Evolutionary conservation across 2,888 invertebrate species (phyloP).

Genomic region (Idaea straminata): DNA sequence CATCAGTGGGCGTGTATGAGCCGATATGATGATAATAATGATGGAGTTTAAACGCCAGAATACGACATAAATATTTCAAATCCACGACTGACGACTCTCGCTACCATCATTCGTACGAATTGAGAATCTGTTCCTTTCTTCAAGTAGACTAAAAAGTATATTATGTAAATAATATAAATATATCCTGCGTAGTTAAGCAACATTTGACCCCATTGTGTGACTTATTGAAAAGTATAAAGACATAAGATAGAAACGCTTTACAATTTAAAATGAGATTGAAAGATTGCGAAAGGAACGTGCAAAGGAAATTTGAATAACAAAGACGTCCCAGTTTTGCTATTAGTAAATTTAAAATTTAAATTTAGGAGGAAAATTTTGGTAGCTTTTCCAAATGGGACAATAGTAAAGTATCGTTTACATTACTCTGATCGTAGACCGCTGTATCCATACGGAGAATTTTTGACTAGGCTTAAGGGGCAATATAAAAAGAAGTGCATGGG

Average conservation of each 20-base stretch:
- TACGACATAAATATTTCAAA: no score
- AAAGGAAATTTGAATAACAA: not conserved
- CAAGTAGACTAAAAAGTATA: no score
- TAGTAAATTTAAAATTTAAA: not conserved
- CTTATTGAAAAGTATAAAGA: conserved; percentile 4
- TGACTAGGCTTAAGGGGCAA: no score
- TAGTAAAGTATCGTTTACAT: not conserved
- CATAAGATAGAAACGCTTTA: not conserved
- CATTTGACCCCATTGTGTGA: not conserved
- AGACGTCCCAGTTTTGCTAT: not conserved
- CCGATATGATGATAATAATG: no score
- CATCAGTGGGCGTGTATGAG: no score
- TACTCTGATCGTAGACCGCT: not conserved
- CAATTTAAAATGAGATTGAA: not conserved
- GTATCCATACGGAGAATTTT: no score
- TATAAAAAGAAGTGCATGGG: no score
- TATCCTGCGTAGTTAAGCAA: not conserved
- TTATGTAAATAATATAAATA: not conserved
- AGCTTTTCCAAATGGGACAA: not conserved
- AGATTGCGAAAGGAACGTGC: not conserved
- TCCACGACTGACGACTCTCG: no score
- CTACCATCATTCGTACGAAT: no score
- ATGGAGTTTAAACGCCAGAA: no score
- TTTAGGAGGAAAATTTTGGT: not conserved
- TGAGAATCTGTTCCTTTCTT: no score